These are phyloP conservation scores for Neomonachus schauinslandi DNA, from an alignment of 2,113 vertebrate genomes.

Conservation along the genomic window DNA sequence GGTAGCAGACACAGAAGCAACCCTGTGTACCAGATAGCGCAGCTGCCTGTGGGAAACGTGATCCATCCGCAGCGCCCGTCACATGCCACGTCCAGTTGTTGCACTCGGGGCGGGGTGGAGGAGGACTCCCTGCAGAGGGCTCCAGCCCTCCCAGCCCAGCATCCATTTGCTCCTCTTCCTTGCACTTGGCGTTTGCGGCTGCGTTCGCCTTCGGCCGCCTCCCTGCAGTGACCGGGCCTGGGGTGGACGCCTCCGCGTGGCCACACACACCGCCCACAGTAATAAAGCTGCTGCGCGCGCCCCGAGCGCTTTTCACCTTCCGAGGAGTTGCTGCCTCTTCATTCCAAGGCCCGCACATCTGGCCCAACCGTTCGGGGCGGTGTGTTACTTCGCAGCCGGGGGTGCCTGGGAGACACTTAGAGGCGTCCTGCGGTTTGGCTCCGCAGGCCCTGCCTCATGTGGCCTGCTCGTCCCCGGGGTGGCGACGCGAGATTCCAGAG, in stretches of 20 bases:
- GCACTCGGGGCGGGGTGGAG: constrained; percentile 63
- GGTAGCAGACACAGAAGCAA: constrained; percentile 75
- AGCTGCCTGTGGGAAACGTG: constrained; percentile 81
- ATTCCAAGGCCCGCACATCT: constrained; percentile 62
- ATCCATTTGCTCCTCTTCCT: not conserved
- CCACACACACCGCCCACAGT: not conserved
- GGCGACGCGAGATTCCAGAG: rapidly evolving
- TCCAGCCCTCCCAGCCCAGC: not conserved
- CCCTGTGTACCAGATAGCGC: constrained; percentile 84
- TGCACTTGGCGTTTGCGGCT: not conserved
- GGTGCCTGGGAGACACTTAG: not conserved
- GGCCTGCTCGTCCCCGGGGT: rapidly evolving
- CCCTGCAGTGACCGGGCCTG: not conserved
- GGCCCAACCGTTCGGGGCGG: not conserved
- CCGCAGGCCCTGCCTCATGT: rapidly evolving
- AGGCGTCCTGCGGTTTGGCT: not conserved
- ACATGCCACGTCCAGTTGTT: constrained; percentile 72
- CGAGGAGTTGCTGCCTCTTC: constrained; percentile 30
- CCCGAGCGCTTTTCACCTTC: not conserved
- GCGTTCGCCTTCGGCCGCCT: not conserved
- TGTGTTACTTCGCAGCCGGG: not conserved
- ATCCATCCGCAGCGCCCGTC: constrained; percentile 70
- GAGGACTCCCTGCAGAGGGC: not conserved
- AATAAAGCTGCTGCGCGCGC: not conserved
- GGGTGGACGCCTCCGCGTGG: not conserved